Evolutionary conservation across 2,113 vertebrate species (phyloP).

Genomic region (human (Homo sapiens)): DNA sequence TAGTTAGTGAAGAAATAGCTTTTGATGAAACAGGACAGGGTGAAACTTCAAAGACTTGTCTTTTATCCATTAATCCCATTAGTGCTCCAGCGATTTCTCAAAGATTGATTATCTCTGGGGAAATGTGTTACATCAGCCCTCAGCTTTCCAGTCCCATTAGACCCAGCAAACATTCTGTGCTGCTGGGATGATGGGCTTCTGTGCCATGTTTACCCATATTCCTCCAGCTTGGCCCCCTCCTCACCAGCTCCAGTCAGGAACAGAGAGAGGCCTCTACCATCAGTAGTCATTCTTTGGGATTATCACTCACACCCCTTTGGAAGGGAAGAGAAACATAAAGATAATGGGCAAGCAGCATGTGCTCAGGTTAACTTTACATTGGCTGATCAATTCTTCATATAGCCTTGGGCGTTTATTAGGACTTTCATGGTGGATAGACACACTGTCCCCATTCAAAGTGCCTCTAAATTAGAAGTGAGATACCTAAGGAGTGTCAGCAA

Average conservation of each 20-base stretch:
- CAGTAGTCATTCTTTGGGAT: neutral
- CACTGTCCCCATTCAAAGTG: neutral
- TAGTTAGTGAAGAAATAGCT: neutral
- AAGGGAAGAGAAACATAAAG: neutral
- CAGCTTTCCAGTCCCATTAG: neutral
- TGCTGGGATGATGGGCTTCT: neutral
- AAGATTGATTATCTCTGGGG: neutral
- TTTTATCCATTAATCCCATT: conserved; percentile 12
- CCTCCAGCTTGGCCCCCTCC: neutral
- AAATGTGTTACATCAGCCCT: neutral
- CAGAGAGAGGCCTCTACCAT: neutral
- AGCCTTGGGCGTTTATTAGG: conserved; percentile 3
- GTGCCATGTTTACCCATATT: neutral
- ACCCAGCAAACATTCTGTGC: neutral
- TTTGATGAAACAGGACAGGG: conserved; percentile 10
- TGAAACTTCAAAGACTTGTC: conserved; percentile 7
- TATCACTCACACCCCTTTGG: neutral
- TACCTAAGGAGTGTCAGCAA: neutral
- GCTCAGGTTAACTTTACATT: neutral
- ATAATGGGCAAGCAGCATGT: neutral
- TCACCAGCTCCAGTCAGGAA: neutral
- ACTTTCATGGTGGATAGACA: neutral
- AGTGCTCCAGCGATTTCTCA: neutral
- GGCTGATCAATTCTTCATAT: neutral
- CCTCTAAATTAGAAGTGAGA: conserved; percentile 8